A percentile compares a stretch with the other conserved stretches of the same genome.
Conservation (phyloP, 1,140 invertebrate species). For the Drosophila ironensis region DNA sequence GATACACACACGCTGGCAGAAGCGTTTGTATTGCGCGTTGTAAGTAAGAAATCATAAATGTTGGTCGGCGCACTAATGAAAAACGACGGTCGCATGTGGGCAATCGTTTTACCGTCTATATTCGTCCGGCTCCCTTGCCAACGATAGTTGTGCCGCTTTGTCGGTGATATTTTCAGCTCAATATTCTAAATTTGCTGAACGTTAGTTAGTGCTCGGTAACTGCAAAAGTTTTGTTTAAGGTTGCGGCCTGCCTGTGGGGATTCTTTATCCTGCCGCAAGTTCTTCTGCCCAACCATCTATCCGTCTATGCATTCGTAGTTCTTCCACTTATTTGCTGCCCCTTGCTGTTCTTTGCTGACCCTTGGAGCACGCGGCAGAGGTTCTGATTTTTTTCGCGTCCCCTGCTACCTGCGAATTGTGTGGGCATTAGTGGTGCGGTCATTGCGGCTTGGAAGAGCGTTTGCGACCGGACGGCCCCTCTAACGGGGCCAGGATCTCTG, state of each 20-base stretch:
- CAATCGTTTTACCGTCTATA: slow-evolving; percentile 40
- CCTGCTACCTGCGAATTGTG: neutral
- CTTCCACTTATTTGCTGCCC: too few species aligned
- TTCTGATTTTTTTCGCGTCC: slow-evolving; percentile 37
- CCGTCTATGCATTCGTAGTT: too few species aligned
- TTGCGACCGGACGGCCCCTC: neutral
- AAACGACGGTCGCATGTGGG: slow-evolving; percentile 75
- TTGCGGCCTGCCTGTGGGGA: slow-evolving; percentile 20
- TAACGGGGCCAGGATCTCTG: neutral
- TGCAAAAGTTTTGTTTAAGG: slow-evolving; percentile 69
- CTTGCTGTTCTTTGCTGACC: too few species aligned
- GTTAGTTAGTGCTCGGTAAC: slow-evolving; percentile 45
- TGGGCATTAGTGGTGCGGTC: slow-evolving; percentile 8
- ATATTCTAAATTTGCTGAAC: slow-evolving; percentile 48
- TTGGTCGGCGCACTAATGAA: slow-evolving; percentile 75
- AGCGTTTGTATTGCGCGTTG: slow-evolving; percentile 57
- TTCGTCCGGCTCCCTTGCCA: neutral
- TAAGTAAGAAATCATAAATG: slow-evolving; percentile 79
- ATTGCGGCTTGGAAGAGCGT: neutral
- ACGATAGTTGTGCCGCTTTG: slow-evolving; percentile 49
- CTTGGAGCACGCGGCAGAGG: slow-evolving; percentile 44
- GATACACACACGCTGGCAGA: neutral
- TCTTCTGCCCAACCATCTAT: slow-evolving; percentile 21
- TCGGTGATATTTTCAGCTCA: slow-evolving; percentile 50
- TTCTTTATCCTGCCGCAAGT: neutral